Conservation (phyloP, 2,888 invertebrate species). For the Crematogaster levior region DNA sequence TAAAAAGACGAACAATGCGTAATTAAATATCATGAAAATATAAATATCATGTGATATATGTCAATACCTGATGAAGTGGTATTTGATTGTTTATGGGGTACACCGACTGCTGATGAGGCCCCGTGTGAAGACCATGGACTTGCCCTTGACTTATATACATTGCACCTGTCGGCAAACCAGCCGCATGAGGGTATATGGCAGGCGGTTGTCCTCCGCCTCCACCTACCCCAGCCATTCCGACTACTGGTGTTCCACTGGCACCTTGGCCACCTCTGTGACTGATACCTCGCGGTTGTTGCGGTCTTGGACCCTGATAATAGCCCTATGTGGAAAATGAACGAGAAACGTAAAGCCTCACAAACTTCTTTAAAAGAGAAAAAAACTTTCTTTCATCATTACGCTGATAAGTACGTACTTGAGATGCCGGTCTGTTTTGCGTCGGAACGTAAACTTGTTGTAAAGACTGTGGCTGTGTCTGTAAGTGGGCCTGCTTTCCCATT, state of each 20-base stretch:
- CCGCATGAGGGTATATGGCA: conserved; percentile 77
- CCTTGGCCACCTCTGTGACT: conserved; percentile 81
- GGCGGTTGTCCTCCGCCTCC: conserved; percentile 80
- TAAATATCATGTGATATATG: conserved; percentile 63
- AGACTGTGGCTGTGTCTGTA: conserved; percentile 79
- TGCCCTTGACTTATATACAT: conserved; percentile 77
- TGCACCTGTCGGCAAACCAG: conserved; percentile 75
- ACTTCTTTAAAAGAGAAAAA: too few species aligned
- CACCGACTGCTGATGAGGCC: conserved; percentile 78
- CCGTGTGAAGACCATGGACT: conserved; percentile 78
- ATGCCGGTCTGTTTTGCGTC: conserved; percentile 76
- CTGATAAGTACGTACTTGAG: conserved; percentile 74
- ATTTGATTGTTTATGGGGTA: conserved; percentile 78
- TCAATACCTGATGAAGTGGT: conserved; percentile 77
- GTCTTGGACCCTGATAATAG: conserved; percentile 79
- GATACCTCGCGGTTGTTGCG: conserved; percentile 79
- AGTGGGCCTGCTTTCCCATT: conserved; percentile 83
- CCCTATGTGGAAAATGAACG: conserved; percentile 53
- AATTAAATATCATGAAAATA: conserved; percentile 48
- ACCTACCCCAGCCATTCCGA: conserved; percentile 78
- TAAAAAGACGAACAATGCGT: conserved; percentile 35
- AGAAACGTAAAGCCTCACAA: background rate
- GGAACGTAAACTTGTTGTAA: conserved; percentile 79
- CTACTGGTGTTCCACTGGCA: conserved; percentile 78
- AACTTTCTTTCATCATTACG: background rate